Evolutionary conservation across 2,113 vertebrate species (phyloP).

Genomic region (Plecotus auritus): DNA sequence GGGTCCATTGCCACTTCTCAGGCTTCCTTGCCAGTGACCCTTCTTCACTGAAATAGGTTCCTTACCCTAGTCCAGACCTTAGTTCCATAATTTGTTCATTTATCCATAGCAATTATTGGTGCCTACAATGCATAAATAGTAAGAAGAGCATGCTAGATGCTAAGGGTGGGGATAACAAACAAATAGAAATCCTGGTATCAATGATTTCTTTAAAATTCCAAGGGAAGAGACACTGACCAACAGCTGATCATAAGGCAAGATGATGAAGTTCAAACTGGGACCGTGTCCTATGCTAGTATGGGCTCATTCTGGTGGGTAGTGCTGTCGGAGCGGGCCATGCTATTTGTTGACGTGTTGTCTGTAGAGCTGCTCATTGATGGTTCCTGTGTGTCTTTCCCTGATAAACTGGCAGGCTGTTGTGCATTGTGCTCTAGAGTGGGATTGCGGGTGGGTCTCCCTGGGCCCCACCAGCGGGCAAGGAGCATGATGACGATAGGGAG

Average conservation of each 20-base stretch:
- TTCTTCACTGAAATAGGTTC: not conserved
- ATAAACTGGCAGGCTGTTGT: not conserved
- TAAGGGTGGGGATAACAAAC: not conserved
- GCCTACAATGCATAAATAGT: not conserved
- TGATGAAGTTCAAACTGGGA: not conserved
- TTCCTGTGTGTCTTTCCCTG: not conserved
- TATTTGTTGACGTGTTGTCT: not conserved
- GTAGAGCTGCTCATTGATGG: not conserved
- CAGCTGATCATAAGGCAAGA: not conserved
- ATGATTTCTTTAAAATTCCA: not conserved
- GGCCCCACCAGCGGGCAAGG: not conserved
- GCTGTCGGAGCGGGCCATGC: not conserved
- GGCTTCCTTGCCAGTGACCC: not conserved
- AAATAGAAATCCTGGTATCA: not conserved
- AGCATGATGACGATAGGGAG: not conserved
- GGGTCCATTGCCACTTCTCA: not conserved
- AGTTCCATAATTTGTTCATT: not conserved
- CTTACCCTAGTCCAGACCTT: not conserved
- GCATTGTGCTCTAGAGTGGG: not conserved
- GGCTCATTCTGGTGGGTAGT: not conserved
- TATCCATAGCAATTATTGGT: not conserved
- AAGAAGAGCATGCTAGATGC: not conserved
- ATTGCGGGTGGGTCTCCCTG: not conserved
- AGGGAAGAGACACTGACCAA: not conserved
- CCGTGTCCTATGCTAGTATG: not conserved